A percentile compares a stretch with the other conserved stretches of the same genome.
phyloP scores from a whole-genome alignment of 2,888 invertebrate genomes.

The Protonemura montana region DNA sequence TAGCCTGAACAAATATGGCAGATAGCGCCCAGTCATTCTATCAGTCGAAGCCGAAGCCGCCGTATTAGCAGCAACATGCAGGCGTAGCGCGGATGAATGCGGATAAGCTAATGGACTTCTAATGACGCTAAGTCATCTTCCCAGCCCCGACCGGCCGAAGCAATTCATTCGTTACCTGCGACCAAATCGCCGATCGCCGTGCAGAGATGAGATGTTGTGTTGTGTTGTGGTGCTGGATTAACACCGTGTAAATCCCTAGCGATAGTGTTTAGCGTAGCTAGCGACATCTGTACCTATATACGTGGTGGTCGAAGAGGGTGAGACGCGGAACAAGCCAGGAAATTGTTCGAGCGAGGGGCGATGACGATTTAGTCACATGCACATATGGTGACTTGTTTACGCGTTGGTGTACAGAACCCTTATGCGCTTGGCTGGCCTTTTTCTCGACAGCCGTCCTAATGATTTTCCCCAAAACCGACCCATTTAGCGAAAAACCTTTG shows the following conservation, averaged over 20 bases:
- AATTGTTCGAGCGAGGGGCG: background rate
- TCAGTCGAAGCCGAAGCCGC: background rate
- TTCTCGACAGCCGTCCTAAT: background rate
- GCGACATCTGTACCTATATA: background rate
- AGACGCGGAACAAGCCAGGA: background rate
- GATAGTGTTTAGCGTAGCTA: background rate
- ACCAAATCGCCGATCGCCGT: background rate
- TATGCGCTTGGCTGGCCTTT: background rate
- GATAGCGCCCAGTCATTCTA: constrained; percentile 13
- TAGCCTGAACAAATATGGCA: constrained; percentile 40
- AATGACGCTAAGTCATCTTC: constrained; percentile 35
- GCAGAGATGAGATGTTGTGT: background rate
- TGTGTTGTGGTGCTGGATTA: background rate
- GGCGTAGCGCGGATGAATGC: background rate
- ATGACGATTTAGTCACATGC: background rate
- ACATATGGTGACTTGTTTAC: constrained; percentile 15
- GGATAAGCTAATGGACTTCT: constrained; percentile 40
- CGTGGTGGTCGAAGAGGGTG: background rate
- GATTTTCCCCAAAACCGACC: background rate
- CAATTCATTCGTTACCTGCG: constrained; percentile 40
- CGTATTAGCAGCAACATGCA: background rate
- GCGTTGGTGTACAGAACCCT: background rate
- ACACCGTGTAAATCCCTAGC: constrained; percentile 14
- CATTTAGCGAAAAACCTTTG: constrained; percentile 7
- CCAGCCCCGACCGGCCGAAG: background rate